Evolutionary conservation across 1,140 invertebrate genomes (phyloP), one percentile per base, ranked within the genome.

Genomic region (Holotrichia oblita): DNA sequence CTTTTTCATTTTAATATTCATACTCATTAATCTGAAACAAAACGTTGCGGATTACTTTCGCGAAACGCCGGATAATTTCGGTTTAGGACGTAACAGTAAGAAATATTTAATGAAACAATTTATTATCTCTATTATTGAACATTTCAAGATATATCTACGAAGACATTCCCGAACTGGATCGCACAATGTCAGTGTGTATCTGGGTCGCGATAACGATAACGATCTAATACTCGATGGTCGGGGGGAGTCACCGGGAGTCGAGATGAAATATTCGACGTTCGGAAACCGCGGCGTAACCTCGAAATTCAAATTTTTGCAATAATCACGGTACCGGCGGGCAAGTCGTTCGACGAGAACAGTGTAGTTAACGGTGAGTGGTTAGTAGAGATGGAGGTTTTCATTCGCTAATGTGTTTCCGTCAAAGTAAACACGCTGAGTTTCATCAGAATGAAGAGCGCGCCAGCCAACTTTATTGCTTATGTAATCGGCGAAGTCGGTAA

Each of bases 371-470:
- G 48, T 34, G 27, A 34, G 27, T 34, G 27, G 27, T 34, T 34
- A 55, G 48, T 6, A 55, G 48, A 55, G 48, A 22, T 20, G 61
- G 27, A 69, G 61, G 61, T 69, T 69, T 69, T 69, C 61, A 69
- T 69, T 69, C 61, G 61, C 61, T 69, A 69, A 69, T 69, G 61
- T 69, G 61, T 69, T 69, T 34, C 22, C 61, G 61, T 69, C 61
- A 69, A 69, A 69, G 61, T 20, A 69, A 69, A 69, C 61, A 69
- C 48, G 48, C 12, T 22, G 22, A 69, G 61, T 22, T 34, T 34
- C 61, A 34, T 69, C 61, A 34, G 61, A 69, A 69, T 69, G 22
- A 69, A 69, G 61, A 69, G 61, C 61, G 61, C 61, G 22, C 17
- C 61, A 7, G 22, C 27, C 22, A 69, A 69, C 61, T 17, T 69